phyloP scores from a whole-genome alignment of 1,140 invertebrate genomes.

The Adoxophyes honmai region DNA sequence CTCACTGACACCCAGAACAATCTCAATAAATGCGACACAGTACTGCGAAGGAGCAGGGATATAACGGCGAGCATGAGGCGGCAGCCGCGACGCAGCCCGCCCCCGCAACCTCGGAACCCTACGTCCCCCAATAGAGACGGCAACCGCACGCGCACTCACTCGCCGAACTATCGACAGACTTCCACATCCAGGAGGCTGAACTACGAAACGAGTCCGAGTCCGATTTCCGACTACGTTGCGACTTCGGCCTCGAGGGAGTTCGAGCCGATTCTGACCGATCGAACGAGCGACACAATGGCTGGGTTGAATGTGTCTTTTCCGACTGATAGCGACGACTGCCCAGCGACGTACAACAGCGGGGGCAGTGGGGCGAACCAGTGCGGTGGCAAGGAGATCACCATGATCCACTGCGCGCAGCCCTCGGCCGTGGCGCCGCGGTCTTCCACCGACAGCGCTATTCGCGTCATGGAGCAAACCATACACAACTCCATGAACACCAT shows the following conservation, averaged over 20 bases:
- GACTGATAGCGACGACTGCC: conserved; percentile 52
- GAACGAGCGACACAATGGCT: conserved; percentile 72
- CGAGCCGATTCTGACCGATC: conserved; percentile 61
- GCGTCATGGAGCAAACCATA: conserved; percentile 39
- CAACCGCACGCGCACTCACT: conserved; percentile 37
- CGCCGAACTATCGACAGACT: conserved; percentile 33
- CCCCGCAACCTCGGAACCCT: conserved; percentile 27
- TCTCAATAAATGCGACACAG: conserved; percentile 52
- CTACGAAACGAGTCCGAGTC: conserved; percentile 46
- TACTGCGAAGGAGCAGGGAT: conserved; percentile 58
- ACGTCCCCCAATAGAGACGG: conserved; percentile 28
- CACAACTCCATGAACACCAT: conserved; percentile 39
- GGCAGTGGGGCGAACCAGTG: conserved; percentile 15
- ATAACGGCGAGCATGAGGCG: conserved; percentile 55
- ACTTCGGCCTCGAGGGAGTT: conserved; percentile 50
- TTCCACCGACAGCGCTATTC: conserved; percentile 36
- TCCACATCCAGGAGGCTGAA: conserved; percentile 45
- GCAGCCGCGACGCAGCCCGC: conserved; percentile 22
- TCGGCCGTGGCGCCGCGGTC: conserved; percentile 8
- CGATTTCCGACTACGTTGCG: neutral
- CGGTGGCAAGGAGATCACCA: conserved; percentile 16
- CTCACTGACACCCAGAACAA: conserved; percentile 61
- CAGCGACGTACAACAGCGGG: conserved; percentile 6
- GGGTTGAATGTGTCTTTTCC: conserved; percentile 71
- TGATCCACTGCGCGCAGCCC: conserved; percentile 17